These are phyloP conservation scores for Ophiodon elongatus DNA, from an alignment of 2,113 vertebrate species.

Conservation along the genomic window DNA sequence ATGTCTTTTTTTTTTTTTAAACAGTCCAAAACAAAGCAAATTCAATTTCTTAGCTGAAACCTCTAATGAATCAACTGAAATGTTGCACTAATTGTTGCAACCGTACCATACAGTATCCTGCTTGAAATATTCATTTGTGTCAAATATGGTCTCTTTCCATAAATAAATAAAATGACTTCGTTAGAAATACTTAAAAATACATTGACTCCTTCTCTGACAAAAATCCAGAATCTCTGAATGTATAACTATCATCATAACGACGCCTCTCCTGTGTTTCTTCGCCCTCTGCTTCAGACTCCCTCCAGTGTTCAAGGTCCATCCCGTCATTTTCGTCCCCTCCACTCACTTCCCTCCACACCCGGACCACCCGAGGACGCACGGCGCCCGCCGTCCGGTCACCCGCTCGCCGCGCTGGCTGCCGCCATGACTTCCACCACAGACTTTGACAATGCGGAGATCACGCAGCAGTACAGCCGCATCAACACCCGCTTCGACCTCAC, in stretches of 20 bases:
- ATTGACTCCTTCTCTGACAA: background rate
- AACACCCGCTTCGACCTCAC: slow-evolving; percentile 92
- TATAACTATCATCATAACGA: background rate
- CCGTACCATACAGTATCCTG: background rate
- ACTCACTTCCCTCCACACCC: slow-evolving; percentile 6
- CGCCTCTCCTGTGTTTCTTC: background rate
- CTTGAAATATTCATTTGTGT: background rate
- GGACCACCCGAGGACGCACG: slow-evolving; percentile 66
- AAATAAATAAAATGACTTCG: no score
- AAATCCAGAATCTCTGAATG: background rate
- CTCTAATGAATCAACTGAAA: background rate
- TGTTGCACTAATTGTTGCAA: background rate
- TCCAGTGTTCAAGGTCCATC: background rate
- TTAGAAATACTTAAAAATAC: background rate
- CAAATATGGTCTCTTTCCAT: background rate
- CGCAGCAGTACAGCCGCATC: slow-evolving; percentile 94
- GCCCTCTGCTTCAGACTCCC: slow-evolving; percentile 48
- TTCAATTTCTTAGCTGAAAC: background rate
- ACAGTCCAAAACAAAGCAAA: background rate
- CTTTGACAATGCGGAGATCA: slow-evolving; percentile 95
- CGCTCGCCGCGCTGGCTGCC: slow-evolving; percentile 57
- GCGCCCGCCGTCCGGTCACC: slow-evolving; percentile 39
- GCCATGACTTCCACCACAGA: slow-evolving; percentile 93
- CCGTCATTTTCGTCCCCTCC: slow-evolving; percentile 5
- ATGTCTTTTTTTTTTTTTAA: background rate